Base-by-base conservation (phyloP, 1,140 invertebrate genomes). In the Pseudomyrmex concolor region DNA sequence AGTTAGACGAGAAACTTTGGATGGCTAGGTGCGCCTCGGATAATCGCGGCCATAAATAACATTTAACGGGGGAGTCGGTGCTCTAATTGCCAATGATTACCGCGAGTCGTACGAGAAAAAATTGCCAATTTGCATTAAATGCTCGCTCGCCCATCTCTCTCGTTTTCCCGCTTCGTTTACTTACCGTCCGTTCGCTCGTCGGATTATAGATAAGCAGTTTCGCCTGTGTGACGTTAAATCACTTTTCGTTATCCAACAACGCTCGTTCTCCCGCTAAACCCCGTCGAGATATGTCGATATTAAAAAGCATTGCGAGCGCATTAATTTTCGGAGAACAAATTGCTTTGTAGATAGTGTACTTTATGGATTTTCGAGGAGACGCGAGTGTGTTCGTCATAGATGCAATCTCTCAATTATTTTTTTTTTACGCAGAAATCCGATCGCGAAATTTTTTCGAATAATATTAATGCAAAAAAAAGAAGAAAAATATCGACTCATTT, bases 11-110 rank as follows among this genome's bases (percentile, higher is more conserved):
- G 80, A 70, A 71, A 84, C 66, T 87, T 83, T 57, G 62, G 70
- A 57, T 55, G 48, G 57, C 76, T 86, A 91, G 92, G 91, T 78
- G 91, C 81, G 92, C 84, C 90, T 48, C 50, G 62, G 86, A 76
- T 93, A 93, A 92, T 93, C 84, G 85, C 13, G 60, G 86, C 86
- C 89, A 90, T 93, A 93, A 93, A 93, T 92, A 92, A 90, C 86
- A 87, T 89, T 92, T 91, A 90, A 89, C 84, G 78, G 64, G 59
- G 54, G 84, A 7, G 13, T 60, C 67, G 22, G 80, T 80, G 77
- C 63, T 89, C 89, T 93, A 93, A 92, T 93, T 92, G 91, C 88
- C 89, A 82, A 90, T 92, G 89, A 92, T 92, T 92, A 90, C 84
- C 80, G 66, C 73, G 77, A 82, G 77, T 71, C 17, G 82, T 63